A percentile compares a stretch with the other conserved stretches of the same genome.
These are phyloP conservation scores for Apostichopus leukothele DNA, from an alignment of 53 echinoderm and acorn worm genomes.

Conservation along the genomic window DNA sequence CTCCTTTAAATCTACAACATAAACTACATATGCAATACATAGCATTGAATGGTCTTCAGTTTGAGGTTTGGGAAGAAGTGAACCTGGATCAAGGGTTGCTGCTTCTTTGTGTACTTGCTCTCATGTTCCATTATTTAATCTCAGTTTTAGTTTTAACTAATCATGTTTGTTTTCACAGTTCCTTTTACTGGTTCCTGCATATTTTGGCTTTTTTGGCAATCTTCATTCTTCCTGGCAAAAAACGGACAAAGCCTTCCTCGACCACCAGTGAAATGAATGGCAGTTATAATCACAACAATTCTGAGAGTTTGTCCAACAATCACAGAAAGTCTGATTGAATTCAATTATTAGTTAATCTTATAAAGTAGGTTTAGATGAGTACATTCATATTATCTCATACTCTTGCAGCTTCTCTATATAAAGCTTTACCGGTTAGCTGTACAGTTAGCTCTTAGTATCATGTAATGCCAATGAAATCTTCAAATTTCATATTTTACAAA, in stretches of 20 bases:
- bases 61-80: no score
- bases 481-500: not conserved
- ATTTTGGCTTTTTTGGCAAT: conserved; percentile 49
- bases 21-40: no score
- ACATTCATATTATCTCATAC: not conserved
- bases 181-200: conserved; percentile 71
- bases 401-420: not conserved
- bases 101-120: not conserved
- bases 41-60: no score
- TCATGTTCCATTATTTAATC: not conserved
- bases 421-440: not conserved
- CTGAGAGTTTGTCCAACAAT: conserved; percentile 12
- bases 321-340: not conserved
- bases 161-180: conserved; percentile 49
- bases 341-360: not conserved
- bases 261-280: conserved; percentile 36
- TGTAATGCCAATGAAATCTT: not conserved
- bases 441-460: not conserved
- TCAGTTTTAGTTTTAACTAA: not conserved
- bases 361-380: not conserved
- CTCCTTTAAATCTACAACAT: no score
- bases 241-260: conserved; percentile 14
- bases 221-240: conserved; percentile 45
- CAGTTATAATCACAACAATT: conserved; percentile 12
- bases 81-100: no score